These are phyloP conservation scores for Glaucidium brasilianum DNA, from an alignment of 2,113 vertebrate species.

Conservation along the genomic window DNA sequence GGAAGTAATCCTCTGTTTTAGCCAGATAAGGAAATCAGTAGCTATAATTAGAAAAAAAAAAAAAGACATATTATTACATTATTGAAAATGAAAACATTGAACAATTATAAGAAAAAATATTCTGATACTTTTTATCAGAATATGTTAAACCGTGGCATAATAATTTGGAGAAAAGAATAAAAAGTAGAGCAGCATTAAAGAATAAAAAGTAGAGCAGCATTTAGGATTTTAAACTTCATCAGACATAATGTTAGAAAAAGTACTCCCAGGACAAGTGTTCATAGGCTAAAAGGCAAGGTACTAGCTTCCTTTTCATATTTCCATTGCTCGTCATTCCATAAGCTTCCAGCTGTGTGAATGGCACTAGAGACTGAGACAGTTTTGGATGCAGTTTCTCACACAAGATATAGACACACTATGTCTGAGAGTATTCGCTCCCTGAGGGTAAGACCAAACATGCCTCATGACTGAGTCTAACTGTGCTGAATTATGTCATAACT, in stretches of 20 bases:
- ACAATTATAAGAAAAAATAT: not conserved
- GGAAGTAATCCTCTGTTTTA: conserved; percentile 20
- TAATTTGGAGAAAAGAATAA: not conserved
- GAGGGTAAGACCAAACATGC: not conserved
- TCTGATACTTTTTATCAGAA: not conserved
- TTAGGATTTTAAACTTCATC: not conserved
- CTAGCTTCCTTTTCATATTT: not conserved
- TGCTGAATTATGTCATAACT: conserved; percentile 54
- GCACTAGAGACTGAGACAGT: not conserved
- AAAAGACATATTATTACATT: not conserved
- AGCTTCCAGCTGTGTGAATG: not conserved
- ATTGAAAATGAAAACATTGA: not conserved
- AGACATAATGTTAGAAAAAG: not conserved
- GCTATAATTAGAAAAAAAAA: not conserved
- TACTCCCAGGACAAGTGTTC: not conserved
- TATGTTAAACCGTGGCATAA: not conserved
- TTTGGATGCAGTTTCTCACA: not conserved
- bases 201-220: not conserved
- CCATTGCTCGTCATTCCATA: not conserved
- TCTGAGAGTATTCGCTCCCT: not conserved
- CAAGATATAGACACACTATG: not conserved
- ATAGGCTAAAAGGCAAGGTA: not conserved
- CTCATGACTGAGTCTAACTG: conserved; percentile 32
- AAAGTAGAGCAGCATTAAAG: not conserved
- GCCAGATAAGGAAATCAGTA: conserved; percentile 18